Evolutionary conservation across 1,140 invertebrate genomes (phyloP).

Genomic region (Drosophila aff.): DNA sequence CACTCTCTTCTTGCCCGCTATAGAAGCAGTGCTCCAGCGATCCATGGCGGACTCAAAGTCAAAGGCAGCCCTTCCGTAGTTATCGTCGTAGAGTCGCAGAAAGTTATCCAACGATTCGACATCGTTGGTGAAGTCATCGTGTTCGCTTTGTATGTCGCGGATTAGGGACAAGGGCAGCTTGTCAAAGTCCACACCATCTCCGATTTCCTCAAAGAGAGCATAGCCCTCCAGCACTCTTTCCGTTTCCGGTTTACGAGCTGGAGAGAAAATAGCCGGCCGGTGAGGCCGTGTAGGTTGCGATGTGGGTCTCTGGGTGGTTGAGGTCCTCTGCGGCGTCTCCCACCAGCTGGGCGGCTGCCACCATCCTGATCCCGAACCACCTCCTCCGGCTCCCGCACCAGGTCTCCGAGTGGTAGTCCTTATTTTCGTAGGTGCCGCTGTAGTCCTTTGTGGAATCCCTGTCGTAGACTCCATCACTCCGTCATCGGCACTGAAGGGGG

Average conservation of each 20-base stretch:
- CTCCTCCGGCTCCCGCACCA: slow-evolving; percentile 14
- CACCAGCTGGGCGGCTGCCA: slow-evolving; percentile 78
- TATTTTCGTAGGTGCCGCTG: slow-evolving; percentile 7
- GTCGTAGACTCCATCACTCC: slow-evolving; percentile 33
- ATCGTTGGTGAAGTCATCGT: slow-evolving; percentile 79
- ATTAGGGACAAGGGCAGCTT: slow-evolving; percentile 72
- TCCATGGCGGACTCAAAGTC: slow-evolving; percentile 77
- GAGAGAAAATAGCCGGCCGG: slow-evolving; percentile 68
- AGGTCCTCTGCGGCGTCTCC: slow-evolving; percentile 60
- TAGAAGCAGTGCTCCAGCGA: slow-evolving; percentile 76
- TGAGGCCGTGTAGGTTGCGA: slow-evolving; percentile 61
- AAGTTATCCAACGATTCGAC: slow-evolving; percentile 84
- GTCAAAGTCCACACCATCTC: slow-evolving; percentile 70
- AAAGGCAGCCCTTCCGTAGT: slow-evolving; percentile 76
- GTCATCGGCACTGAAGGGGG: slow-evolving; percentile 63
- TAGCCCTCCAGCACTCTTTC: slow-evolving; percentile 59
- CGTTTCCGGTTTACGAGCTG: slow-evolving; percentile 2
- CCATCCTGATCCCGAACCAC: slow-evolving; percentile 30
- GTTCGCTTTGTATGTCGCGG: slow-evolving; percentile 76
- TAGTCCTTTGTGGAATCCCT: slow-evolving; percentile 8
- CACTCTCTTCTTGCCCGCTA: slow-evolving; percentile 83
- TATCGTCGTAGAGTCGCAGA: slow-evolving; percentile 82
- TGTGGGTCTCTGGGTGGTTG: slow-evolving; percentile 57
- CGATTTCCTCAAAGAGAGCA: slow-evolving; percentile 69
- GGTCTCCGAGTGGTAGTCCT: slow-evolving; percentile 53